Evolutionary conservation across 2,888 invertebrate species (phyloP), one percentile per base, ranked within the genome.

Genomic region (Hemicrepidius hirtus): DNA sequence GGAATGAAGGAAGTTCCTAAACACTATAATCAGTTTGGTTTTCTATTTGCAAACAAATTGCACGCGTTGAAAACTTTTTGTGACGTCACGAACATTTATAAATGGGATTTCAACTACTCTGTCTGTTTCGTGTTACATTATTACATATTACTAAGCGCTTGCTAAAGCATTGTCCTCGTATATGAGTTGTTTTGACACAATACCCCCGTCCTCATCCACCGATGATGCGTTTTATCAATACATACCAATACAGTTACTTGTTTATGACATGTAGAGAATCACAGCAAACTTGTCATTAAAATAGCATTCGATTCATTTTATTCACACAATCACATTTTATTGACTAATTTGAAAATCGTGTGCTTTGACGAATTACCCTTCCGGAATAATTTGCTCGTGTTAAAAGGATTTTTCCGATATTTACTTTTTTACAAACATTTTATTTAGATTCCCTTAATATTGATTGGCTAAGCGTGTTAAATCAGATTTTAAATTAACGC

Each of bases 141-240:
- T 44, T 62, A 46, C 50, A 65, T 65, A 50, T 65, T 50, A 20
- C 64, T 12, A 24, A 65, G 64, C 53, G 21, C 50, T 24, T n/a
- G 53, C 28, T 53, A 16, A 18, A 44, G n/a, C 10, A 53, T 53
- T 53, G 53, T 53, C 50, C 21, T n/a, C 12, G 13, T 53, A 32
- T 16, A 57, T 57, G 35, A 57, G 57, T 20, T 57, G 37, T 57
- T 57, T 37, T 37, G 37, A 37, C 18, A 57, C 57, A 55, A 55
- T 32, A 28, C 12, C n/a, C 53, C 35, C 37, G 16, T n/a, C n/a
- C n/a, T n/a, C n/a, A n/a, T n/a, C 16, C 37, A 18, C 37, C 5
- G 57, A n/a, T 13, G 32, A 57, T 57, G 37, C 7, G 16, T 18
- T 20, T 57, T 57, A 57, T 57, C 57, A 57, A 37, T 53, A 53